These are phyloP conservation scores for Matsumurasca onukii DNA, from an alignment of 1,140 invertebrate species.

Conservation along the genomic window DNA sequence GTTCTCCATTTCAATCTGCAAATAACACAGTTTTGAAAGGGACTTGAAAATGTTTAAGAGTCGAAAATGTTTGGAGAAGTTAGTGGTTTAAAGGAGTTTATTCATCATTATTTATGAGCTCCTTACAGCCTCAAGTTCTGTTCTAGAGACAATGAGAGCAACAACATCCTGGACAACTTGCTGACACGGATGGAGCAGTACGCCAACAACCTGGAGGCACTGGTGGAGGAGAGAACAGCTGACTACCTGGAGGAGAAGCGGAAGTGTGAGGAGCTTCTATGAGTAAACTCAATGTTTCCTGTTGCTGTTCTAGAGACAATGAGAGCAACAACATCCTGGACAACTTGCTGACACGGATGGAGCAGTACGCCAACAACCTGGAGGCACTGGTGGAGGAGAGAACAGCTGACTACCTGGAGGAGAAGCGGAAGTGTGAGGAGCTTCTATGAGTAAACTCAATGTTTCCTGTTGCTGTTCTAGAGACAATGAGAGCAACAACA, in stretches of 20 bases:
- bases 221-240: constrained; percentile 93
- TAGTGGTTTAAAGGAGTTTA: too few relatives aligned
- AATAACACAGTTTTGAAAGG: too few relatives aligned
- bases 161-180: constrained; percentile 93
- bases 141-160: constrained; percentile 79
- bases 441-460: too few relatives aligned
- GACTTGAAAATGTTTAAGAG: too few relatives aligned
- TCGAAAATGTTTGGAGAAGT: too few relatives aligned
- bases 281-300: too few relatives aligned
- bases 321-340: constrained; percentile 93
- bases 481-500: constrained; percentile 86
- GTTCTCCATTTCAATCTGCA: too few relatives aligned
- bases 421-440: constrained; percentile 97
- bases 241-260: constrained; percentile 96
- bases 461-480: too few relatives aligned
- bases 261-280: constrained; percentile 94
- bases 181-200: constrained; percentile 98
- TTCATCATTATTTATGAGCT: too few relatives aligned
- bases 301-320: constrained; percentile 74
- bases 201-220: constrained; percentile 92
- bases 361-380: constrained; percentile 97
- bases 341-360: constrained; percentile 95
- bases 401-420: constrained; percentile 93
- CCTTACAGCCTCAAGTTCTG: too few relatives aligned
- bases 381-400: constrained; percentile 93